Base-by-base conservation (phyloP, 2,888 invertebrate genomes). In the Stenodera caucasica region DNA sequence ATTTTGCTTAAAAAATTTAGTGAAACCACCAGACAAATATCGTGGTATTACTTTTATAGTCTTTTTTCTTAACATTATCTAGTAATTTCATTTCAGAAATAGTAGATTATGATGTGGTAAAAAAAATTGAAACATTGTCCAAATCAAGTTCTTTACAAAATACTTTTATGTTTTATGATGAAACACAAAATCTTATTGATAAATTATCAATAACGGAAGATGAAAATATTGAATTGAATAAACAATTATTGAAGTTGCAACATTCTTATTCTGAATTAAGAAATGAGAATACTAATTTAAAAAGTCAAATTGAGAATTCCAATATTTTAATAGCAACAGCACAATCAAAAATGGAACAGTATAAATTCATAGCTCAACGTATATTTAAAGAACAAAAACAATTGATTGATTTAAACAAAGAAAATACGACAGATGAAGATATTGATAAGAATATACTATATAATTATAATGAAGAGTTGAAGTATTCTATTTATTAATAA, bases 381-480 rank as follows among this genome's bases (percentile, higher is more conserved):
- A 90, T 91, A 61, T 79, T 93, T 8, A 88, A 88, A 77, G 88
- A 89, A 64, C 92, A 92, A 73, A 92, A 93, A 72, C 85, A 87
- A 68, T 78, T 92, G 26, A 90, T 91, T 58, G 80, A 70, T 32
- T 58, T 75, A 23, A 76, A 76, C 60, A 61, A 68, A 35, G 68
- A 69, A 58, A 70, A 69, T 56, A 63, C 58, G 30, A 56, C 67
- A 56, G 61, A 59, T 50, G 65, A 70, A 54, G 69, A 64, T 54
- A 55, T 62, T 12, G 68, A 73, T 53, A 70, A 66, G 51, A 55
- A 62, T 32, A 69, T 75, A 50, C 69, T 75, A 56, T 62, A 57
- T 5, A 73, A 65, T 55, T 77, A 76, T 60, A 75, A 75, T 65
- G 75, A 77, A 23, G 76, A 78, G 66, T 63, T 78, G 56, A 77